Evolutionary conservation across 2,797 vertebrate species (phyloP).

Genomic region (Agapornis canus): DNA sequence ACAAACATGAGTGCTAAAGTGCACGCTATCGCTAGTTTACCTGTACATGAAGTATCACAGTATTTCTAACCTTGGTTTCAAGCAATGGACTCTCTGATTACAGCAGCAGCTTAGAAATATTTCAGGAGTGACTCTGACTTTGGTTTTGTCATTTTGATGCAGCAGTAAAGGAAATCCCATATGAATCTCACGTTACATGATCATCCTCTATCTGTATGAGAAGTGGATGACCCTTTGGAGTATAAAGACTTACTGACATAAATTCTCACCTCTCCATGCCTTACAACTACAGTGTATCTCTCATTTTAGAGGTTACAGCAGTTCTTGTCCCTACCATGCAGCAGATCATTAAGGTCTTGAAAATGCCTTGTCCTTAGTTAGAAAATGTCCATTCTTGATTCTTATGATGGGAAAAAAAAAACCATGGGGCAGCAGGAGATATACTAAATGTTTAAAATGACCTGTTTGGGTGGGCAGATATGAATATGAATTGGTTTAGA

Average conservation of each 20-base stretch:
- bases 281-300: neutral
- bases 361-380: neutral
- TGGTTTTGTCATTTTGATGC: neutral
- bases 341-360: neutral
- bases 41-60: neutral
- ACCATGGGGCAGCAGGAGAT: fast-evolving
- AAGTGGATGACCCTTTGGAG: neutral
- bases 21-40: neutral
- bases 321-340: neutral
- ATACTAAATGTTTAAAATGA: neutral
- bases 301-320: neutral
- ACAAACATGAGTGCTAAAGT: neutral
- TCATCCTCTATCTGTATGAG: neutral
- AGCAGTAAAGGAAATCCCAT: neutral
- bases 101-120: neutral
- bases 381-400: neutral
- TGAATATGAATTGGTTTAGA: neutral
- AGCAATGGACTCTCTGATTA: neutral
- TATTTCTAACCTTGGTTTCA: neutral
- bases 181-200: neutral
- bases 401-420: neutral
- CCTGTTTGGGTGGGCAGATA: neutral
- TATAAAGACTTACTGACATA: neutral
- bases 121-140: neutral
- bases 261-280: neutral